phyloP scores from a whole-genome alignment of 2,797 vertebrate species.

The Tragopan temminckii region DNA sequence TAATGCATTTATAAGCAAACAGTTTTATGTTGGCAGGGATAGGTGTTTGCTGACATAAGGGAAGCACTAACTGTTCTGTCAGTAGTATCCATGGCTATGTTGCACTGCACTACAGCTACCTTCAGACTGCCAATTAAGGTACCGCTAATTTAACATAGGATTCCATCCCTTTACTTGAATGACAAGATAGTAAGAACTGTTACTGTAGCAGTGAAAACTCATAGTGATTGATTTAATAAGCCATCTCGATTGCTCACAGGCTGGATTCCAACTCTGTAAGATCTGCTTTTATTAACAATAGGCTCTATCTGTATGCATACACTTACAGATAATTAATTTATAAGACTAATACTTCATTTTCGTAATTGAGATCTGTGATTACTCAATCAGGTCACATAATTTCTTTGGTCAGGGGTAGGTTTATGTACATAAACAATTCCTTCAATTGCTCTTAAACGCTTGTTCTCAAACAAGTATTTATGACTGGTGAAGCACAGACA shows the following conservation, averaged over 20 bases:
- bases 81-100: constrained; percentile 59
- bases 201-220: not conserved
- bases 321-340: not conserved
- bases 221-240: not conserved
- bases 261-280: not conserved
- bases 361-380: constrained; percentile 5
- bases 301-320: not conserved
- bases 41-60: constrained; percentile 60
- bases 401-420: not conserved
- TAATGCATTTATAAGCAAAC: constrained; percentile 70
- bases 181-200: not conserved
- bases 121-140: constrained; percentile 66
- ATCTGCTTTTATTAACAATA: not conserved
- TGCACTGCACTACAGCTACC: not conserved
- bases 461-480: not conserved
- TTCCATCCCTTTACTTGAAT: constrained; percentile 40
- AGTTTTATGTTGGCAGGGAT: not conserved
- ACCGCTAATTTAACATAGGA: constrained; percentile 40
- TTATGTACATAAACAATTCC: not conserved
- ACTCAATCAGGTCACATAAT: not conserved
- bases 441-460: not conserved
- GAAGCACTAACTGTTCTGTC: constrained; percentile 60
- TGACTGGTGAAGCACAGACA: not conserved
- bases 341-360: not conserved
- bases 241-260: not conserved